Evolutionary conservation across 1,140 invertebrate species (phyloP), one percentile per base, ranked within the genome.

Genomic region (Euschistus heros): DNA sequence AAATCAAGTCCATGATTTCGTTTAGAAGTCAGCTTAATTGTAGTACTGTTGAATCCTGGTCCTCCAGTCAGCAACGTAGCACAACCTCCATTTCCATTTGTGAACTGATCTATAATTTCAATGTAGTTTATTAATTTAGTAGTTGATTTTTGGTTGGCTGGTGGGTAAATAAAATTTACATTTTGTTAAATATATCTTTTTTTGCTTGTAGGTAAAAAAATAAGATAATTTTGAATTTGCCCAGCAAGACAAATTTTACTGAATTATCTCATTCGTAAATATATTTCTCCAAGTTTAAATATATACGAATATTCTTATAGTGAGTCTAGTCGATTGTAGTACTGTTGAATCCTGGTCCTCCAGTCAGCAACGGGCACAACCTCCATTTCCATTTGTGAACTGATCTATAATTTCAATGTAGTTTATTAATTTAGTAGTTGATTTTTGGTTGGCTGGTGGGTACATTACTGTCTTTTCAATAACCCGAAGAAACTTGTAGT

Each of bases 261-360:
- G 33, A 37, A 37, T 37, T 4, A 13, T 37, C 8, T 37, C 8
- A 37, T 10, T 37, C 1, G 7, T 6, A 37, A 37, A 10, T 37
- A 30, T 10, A 37, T n/a, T n/a, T n/a, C n/a, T n/a, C n/a, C n/a
- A 37, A 4, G 4, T 4, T 50, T 18, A 20, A 27, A 57, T 26
- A 26, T 57, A 57, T 18, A 57, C 54, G 26, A 24, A 57, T 24
- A 57, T 57, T 57, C 54, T 57, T 15, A 57, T 2, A 6, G 26
- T 2, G 4, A 24, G 20, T 57, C 2, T 26, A 27, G 8, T 57
- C 6, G 10, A 57, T 26, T 26, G 20, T 26, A 8, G 54, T 57
- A 15, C 4, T 3, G 14, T 57, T 57, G 24, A 10, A 26, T 27
- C 54, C 54, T 57, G 54, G 54, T 26, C 54, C 54, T 24, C 54